These are phyloP conservation scores for Pangasius krempfi DNA, from an alignment of 2,797 vertebrate species.

Conservation along the genomic window DNA sequence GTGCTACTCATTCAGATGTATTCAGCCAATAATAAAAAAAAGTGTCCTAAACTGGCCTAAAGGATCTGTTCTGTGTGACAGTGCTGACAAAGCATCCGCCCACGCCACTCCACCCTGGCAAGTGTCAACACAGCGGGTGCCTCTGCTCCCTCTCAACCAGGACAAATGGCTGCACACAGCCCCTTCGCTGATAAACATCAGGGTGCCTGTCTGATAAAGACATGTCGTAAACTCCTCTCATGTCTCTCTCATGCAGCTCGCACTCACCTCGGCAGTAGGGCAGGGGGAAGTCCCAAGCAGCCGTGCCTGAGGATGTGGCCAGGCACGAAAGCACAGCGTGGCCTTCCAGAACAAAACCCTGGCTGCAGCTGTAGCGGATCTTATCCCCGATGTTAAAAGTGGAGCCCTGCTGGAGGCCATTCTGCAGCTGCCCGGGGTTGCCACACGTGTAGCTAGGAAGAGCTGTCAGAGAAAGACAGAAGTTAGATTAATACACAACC, in stretches of 20 bases:
- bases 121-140: conserved; percentile 67
- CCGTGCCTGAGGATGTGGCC: conserved; percentile 81
- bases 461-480: conserved; percentile 72
- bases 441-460: conserved; percentile 96
- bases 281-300: conserved; percentile 96
- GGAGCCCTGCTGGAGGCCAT: conserved; percentile 91
- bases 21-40: background rate
- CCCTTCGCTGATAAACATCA: conserved; percentile 39
- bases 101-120: conserved; percentile 61
- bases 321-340: conserved; percentile 94
- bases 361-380: conserved; percentile 94
- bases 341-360: conserved; percentile 91
- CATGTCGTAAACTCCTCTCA: conserved; percentile 24
- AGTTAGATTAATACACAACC: conserved; percentile 31
- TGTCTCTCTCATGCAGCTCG: conserved; percentile 11
- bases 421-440: conserved; percentile 90
- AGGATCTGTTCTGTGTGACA: conserved; percentile 20
- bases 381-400: conserved; percentile 96
- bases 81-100: conserved; percentile 22
- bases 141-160: conserved; percentile 63
- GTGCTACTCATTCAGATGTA: background rate
- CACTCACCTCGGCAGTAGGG: conserved; percentile 93
- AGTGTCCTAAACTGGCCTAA: background rate
- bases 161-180: conserved; percentile 66
- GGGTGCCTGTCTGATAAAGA: conserved; percentile 48